Evolutionary conservation across 2,113 vertebrate species (phyloP), one percentile per base, ranked within the genome.

Genomic region (Scophthalmus maximus): DNA sequence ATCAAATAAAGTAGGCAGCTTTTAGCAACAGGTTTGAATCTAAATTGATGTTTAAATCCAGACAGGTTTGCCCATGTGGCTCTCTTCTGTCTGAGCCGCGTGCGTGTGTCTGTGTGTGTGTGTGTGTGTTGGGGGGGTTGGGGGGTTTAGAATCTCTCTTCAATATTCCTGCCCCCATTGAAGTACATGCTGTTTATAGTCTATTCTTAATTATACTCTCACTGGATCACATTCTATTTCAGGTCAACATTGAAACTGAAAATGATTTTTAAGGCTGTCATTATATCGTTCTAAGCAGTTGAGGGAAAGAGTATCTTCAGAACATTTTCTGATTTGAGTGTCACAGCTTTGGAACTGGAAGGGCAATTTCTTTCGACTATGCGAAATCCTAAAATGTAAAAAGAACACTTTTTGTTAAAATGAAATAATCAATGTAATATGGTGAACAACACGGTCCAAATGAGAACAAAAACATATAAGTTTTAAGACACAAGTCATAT

Each of bases 1-100:
- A 85, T 84, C 89, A 93, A 86, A 91, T 86, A 93, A 93, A 90
- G 92, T 90, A 90, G 82, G 77, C 82, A 81, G 91, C 92, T 91
- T 87, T 90, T 86, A 84, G 89, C 78, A 89, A 94, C 94, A 91
- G 90, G 88, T 92, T 90, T 94, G 89, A 93, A 93, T 85, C 80
- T 93, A 93, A 94, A 91, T 91, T 93, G 90, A 90, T 89, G 88
- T 92, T 92, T 83, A 85, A 89, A 92, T 82, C 87, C 83, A 91
- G 86, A 92, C 89, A 91, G 89, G 86, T 91, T 89, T 90, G 89
- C 86, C 88, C 86, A 75, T 85, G 90, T 84, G 88, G 81, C 81
- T 85, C 72, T 61, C 55, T 36, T 71, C 73, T 60, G 81, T 83
- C 89, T 81, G 70, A 68, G 69, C 76, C 77, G 66, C 79, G 68